phyloP scores from a whole-genome alignment of 1,140 invertebrate genomes.

The Plutomurus gul region DNA sequence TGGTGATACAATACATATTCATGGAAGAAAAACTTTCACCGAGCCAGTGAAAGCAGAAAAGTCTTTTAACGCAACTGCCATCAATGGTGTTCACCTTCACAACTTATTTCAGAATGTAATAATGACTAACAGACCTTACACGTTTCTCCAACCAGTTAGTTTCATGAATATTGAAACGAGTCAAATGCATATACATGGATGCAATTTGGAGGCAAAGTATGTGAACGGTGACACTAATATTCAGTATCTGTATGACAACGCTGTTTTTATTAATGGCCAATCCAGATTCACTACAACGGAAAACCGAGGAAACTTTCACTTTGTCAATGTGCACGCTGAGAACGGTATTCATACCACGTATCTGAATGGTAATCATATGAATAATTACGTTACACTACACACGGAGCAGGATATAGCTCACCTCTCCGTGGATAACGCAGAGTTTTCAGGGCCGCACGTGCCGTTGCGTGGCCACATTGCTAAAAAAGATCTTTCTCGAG shows the following conservation, averaged over 20 bases:
- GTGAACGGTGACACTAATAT: not conserved
- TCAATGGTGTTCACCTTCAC: not conserved
- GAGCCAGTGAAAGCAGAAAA: not conserved
- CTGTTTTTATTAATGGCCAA: not conserved
- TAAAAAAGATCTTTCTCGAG: not conserved
- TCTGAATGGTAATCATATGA: not conserved
- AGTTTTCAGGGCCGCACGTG: not conserved
- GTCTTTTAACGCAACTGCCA: not conserved
- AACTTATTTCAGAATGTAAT: not conserved
- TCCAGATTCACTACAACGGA: not conserved
- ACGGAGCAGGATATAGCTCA: not conserved
- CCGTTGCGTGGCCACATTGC: not conserved
- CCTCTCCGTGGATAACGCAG: not conserved
- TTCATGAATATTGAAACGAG: not conserved
- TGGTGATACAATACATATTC: not conserved
- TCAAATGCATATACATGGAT: not conserved
- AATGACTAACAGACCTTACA: not conserved
- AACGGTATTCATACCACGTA: not conserved
- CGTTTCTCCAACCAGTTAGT: not conserved
- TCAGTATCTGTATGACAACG: not conserved
- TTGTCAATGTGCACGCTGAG: not conserved
- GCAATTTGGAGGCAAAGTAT: not conserved
- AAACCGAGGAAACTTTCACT: not conserved
- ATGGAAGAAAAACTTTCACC: not conserved
- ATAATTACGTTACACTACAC: not conserved